phyloP scores from a whole-genome alignment of 2,113 vertebrate genomes.

The Nansenia antarctica region DNA sequence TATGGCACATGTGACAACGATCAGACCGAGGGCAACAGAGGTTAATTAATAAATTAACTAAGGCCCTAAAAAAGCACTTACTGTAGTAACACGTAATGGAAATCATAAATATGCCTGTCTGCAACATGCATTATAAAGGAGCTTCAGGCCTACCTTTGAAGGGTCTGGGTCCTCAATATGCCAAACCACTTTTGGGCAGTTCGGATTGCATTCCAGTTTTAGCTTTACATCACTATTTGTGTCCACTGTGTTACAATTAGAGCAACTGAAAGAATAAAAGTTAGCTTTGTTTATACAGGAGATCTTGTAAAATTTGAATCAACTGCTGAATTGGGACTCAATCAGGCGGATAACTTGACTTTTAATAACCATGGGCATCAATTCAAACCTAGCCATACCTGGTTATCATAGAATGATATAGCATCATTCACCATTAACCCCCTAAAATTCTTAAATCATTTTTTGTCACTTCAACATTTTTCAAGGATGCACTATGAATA shows the following conservation, averaged over 20 bases:
- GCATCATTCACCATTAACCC: too few relatives aligned
- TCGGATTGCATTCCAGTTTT: constrained; percentile 24
- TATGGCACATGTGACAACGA: neutral
- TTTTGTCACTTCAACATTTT: too few relatives aligned
- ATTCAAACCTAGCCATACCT: neutral
- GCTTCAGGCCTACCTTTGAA: constrained; percentile 43
- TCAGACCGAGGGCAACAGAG: neutral
- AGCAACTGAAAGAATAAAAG: constrained; percentile 30
- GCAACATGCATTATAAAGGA: neutral
- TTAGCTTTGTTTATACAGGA: neutral
- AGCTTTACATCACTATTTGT: constrained; percentile 18
- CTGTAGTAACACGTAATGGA: neutral
- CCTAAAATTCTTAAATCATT: too few relatives aligned
- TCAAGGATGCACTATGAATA: too few relatives aligned
- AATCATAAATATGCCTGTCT: neutral
- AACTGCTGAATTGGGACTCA: too few relatives aligned
- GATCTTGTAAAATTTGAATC: neutral
- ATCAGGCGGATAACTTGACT: neutral
- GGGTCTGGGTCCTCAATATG: constrained; percentile 35
- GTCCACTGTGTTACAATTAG: constrained; percentile 34
- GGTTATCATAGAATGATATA: too few relatives aligned
- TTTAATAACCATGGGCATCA: too few relatives aligned
- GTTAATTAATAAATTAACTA: neutral
- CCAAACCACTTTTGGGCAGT: constrained; percentile 59
- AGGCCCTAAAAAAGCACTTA: neutral